These are phyloP conservation scores for Apotomis capreana DNA, from an alignment of 2,888 invertebrate genomes.

Conservation along the genomic window DNA sequence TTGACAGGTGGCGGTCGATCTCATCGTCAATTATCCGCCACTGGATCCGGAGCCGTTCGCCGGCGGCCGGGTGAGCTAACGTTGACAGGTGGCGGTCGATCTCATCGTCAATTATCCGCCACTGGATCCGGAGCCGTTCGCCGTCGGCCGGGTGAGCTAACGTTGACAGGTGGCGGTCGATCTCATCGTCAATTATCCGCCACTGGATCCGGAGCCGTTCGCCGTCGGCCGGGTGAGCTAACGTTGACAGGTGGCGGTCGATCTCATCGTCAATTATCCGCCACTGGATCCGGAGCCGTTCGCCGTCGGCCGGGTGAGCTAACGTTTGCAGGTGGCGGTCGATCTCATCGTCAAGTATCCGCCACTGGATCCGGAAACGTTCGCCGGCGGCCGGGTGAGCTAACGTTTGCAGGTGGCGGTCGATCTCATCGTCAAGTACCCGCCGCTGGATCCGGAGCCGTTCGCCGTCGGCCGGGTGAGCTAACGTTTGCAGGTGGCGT, in stretches of 20 bases:
- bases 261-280: conserved; percentile 90
- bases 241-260: conserved; percentile 89
- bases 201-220: conserved; percentile 92
- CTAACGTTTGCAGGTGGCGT: conserved; percentile 85
- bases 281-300: conserved; percentile 92
- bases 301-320: conserved; percentile 89
- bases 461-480: too few species aligned
- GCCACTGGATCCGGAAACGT: too few species aligned
- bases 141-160: conserved; percentile 87
- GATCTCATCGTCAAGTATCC: too few species aligned
- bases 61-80: too few species aligned
- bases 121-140: conserved; percentile 92
- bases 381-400: too few species aligned
- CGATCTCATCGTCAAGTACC: conserved; percentile 83
- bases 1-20: conserved; percentile 91
- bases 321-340: too few species aligned
- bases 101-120: conserved; percentile 93
- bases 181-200: conserved; percentile 89
- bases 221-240: conserved; percentile 89
- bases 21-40: conserved; percentile 61
- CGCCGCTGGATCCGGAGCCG: too few species aligned
- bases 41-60: too few species aligned
- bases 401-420: conserved; percentile 87
- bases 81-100: conserved; percentile 91
- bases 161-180: conserved; percentile 91